Evolutionary conservation across 2,797 vertebrate species (phyloP), one percentile per base, ranked within the genome.

Genomic region (Squalus acanthias): DNA sequence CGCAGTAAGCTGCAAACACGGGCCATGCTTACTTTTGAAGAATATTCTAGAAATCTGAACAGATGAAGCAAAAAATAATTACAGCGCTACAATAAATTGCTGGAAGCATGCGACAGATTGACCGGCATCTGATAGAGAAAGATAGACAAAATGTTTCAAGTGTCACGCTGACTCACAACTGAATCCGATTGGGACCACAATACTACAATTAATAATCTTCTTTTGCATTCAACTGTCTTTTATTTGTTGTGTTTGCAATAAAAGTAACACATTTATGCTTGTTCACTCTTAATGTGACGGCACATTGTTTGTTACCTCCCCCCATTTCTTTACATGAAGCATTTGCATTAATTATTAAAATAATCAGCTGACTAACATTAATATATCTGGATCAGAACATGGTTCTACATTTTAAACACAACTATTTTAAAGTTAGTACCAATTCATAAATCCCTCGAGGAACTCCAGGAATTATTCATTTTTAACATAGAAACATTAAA

Each of bases 11-110:
- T 67, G 89, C 65, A 93, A 69, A 46, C 91, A 26, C 69, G n/a
- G 24, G 26, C 50, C 20, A 69, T 69, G 20, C 63, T 67, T 69
- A 93, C n/a, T 46, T 67, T 53, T 67, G 20, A 93, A 93, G 65
- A 93, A 93, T 22, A 24, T 93, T 93, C 91, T 22, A 46, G 65
- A 69, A 93, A 93, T 46, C n/a, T 93, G 91, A 93, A 46, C 91
- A 69, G 65, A 69, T 93, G 65, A 50, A 69, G 65, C n/a, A 46
- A 93, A 93, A 20, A 92, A 65, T 92, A 65, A 39, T 91, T 39
- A 85, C 39, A 85, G 46, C 82, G 50, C 29, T 63, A 15, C 57
- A 91, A 15, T 92, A 92, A 92, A 39, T 92, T 69, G 65, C 91
- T 93, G n/a, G 65, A 24, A 20, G 65, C 63, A 1, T 39, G 22